A percentile compares a stretch with the other conserved stretches of the same genome.
Conservation (phyloP, 2,888 invertebrate species). For the Agrypnus murinus region DNA sequence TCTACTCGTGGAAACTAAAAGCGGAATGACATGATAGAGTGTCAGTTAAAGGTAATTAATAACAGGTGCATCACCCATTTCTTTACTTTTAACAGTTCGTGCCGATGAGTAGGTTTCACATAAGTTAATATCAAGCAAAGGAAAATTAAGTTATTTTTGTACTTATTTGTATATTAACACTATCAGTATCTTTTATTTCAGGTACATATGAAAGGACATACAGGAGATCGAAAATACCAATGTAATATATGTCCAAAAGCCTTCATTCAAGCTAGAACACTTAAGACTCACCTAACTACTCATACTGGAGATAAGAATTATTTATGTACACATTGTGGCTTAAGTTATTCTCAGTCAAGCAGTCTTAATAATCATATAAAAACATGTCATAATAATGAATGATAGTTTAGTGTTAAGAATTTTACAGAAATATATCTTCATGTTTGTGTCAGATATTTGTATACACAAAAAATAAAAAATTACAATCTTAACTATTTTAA, state of each 20-base stretch:
- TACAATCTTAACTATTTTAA: no score
- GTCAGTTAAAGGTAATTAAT: no score
- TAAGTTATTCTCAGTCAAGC: conserved; percentile 58
- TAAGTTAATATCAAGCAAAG: no score
- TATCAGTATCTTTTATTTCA: conserved; percentile 53
- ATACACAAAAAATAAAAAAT: no score
- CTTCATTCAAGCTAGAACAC: conserved; percentile 64
- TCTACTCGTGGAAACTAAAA: no score
- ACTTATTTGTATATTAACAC: background rate
- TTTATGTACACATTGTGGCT: conserved; percentile 61
- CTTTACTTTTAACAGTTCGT: no score
- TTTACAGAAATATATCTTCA: background rate
- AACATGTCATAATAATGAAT: conserved; percentile 40
- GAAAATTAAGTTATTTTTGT: no score
- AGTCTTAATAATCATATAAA: conserved; percentile 57
- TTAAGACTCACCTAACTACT: conserved; percentile 64
- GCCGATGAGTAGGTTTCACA: no score
- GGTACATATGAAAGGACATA: conserved; percentile 67
- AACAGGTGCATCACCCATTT: no score
- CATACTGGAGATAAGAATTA: conserved; percentile 66
- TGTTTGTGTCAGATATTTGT: no score
- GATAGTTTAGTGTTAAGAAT: conserved; percentile 6
- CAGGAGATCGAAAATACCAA: conserved; percentile 62
- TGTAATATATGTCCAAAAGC: conserved; percentile 66
- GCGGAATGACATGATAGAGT: no score